Evolutionary conservation across 1,140 invertebrate species (phyloP).

Genomic region (Diprion similis): DNA sequence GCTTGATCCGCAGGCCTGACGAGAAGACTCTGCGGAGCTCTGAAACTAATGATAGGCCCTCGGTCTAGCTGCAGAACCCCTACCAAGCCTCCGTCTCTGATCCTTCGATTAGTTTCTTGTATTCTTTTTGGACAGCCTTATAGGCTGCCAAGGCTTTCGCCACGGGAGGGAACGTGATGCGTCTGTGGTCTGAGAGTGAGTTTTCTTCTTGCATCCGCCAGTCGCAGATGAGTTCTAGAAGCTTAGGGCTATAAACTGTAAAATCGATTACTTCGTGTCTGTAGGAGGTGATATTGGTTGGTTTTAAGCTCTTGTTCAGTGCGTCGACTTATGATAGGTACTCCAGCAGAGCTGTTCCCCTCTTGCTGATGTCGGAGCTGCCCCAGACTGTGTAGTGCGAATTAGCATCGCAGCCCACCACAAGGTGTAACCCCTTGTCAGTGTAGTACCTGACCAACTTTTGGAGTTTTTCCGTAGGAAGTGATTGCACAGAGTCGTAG

Average conservation of each 20-base stretch:
- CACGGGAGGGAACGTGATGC: too few species aligned
- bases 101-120: too few species aligned
- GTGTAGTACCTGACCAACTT: conserved; percentile 4
- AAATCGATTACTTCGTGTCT: too few species aligned
- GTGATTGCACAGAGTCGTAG: conserved; percentile 5
- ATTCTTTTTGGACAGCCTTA: too few species aligned
- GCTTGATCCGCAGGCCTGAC: too few species aligned
- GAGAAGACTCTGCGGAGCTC: too few species aligned
- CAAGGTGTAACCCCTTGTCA: background rate
- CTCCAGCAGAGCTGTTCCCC: background rate
- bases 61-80: too few species aligned
- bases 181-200: conserved; percentile 25
- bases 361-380: background rate
- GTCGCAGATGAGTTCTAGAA: background rate
- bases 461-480: conserved; percentile 8
- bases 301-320: conserved; percentile 24
- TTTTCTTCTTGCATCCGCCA: conserved; percentile 7
- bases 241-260: background rate
- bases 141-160: too few species aligned
- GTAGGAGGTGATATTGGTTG: background rate
- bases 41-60: too few species aligned
- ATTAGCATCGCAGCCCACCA: conserved; percentile 13
- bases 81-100: too few species aligned
- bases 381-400: conserved; percentile 13
- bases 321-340: conserved; percentile 23